Base-by-base conservation (phyloP, 2,888 invertebrate genomes). In the Julus scandinavius region DNA sequence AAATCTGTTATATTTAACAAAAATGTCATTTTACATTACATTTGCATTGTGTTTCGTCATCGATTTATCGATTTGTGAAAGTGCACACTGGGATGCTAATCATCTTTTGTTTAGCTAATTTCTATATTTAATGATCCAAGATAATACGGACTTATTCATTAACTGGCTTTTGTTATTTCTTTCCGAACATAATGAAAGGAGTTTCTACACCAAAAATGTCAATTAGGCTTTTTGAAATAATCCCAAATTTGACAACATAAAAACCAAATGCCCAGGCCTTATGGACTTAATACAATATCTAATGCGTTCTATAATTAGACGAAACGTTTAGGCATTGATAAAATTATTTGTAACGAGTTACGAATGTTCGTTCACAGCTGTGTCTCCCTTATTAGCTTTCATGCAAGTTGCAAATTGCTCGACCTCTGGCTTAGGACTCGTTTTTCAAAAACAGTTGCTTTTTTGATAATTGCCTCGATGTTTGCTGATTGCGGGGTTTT, bases 341-440 rank as follows among this genome's bases (percentile, higher is more conserved):
- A 72, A 72, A 72, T 72, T 29, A 11, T 72, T 72, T 72, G 38
- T 80, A 80, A 80, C 38, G 80, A 80, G 80, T 40, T 80, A 80
- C 2, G 38, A 80, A 80, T 80, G 38, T 38, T 80, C 13, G 38
- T 80, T 80, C 80, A 13, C 80, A 80, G 80, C 80, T 80, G 80
- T 80, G 80, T 38, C 80, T 29, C 38, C 38, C 80, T 80, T 80
- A 40, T 80, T 80, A 40, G 80, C 80, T 80, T 80, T 80, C 38
- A 40, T 80, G 5, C 38, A 40, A 80, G 80, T 80, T 40, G 38
- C 38, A 80, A 80, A 80, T 80, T 80, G 80, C 13, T 80, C 38
- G 80, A 11, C 38, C 38, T 40, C 38, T 15, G 72, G 38, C 15
- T 15, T 38, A 2, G 38, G 7, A 45, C 45, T 45, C 45, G 45